A percentile compares a stretch with the other conserved stretches of the same genome.
phyloP scores from a whole-genome alignment of 2,113 vertebrate genomes.

The Alligator mississippiensis region DNA sequence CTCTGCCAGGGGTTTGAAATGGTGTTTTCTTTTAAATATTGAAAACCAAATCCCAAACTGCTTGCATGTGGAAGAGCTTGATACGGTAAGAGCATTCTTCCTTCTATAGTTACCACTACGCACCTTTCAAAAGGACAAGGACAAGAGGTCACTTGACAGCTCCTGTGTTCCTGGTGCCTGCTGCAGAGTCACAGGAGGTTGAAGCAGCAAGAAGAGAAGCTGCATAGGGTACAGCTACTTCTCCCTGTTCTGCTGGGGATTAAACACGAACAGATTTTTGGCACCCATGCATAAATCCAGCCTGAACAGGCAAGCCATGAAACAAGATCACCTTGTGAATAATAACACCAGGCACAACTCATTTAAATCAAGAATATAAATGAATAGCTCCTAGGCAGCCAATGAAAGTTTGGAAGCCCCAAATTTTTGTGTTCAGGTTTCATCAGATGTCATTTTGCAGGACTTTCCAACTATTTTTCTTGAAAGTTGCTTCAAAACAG shows the following conservation, averaged over 20 bases:
- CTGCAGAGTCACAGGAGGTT: neutral
- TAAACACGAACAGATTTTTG: slow-evolving; percentile 55
- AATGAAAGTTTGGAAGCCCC: neutral
- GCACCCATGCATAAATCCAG: slow-evolving; percentile 45
- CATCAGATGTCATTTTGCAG: neutral
- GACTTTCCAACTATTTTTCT: neutral
- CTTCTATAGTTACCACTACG: neutral
- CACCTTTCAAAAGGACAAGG: neutral
- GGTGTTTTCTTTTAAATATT: neutral
- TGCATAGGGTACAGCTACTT: neutral
- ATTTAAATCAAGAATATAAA: slow-evolving; percentile 23
- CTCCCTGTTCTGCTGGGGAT: slow-evolving; percentile 50
- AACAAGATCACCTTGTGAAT: slow-evolving; percentile 59
- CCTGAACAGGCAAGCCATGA: slow-evolving; percentile 26
- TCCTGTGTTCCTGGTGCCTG: neutral
- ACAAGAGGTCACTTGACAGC: neutral
- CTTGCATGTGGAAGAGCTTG: neutral
- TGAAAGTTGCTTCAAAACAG: neutral
- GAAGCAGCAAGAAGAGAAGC: neutral
- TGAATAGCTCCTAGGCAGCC: slow-evolving; percentile 25
- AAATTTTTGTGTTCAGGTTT: neutral
- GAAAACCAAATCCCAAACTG: neutral
- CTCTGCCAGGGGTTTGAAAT: neutral
- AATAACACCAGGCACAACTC: slow-evolving; percentile 21
- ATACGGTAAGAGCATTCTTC: neutral